phyloP scores from a whole-genome alignment of 2,113 vertebrate species.

The Thinocorus orbignyianus region DNA sequence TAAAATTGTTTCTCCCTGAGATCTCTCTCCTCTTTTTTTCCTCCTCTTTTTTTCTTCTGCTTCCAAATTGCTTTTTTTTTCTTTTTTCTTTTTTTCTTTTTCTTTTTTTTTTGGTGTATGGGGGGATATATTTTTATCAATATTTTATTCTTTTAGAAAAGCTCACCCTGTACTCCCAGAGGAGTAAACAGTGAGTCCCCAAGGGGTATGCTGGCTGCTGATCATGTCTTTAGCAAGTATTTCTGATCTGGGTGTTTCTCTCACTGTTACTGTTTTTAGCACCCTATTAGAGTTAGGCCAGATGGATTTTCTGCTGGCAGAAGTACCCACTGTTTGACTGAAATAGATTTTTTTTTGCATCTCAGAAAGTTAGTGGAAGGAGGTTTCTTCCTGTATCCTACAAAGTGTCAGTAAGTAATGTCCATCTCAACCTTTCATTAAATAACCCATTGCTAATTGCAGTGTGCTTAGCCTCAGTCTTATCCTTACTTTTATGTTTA shows the following conservation, averaged over 20 bases:
- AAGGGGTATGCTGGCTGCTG: neutral
- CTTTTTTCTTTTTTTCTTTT: neutral
- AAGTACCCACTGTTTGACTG: neutral
- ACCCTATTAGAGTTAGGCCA: neutral
- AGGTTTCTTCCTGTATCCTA: neutral
- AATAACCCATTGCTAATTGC: neutral
- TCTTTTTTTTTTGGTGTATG: no score
- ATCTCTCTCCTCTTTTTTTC: neutral
- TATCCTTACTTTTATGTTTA: neutral
- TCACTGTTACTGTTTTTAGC: neutral
- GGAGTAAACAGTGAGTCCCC: neutral
- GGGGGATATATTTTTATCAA: neutral
- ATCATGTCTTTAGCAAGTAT: neutral
- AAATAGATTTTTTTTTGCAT: neutral
- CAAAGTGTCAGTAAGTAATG: neutral
- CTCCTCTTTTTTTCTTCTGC: neutral
- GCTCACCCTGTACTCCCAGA: neutral
- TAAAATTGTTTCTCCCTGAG: neutral
- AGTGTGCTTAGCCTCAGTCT: neutral
- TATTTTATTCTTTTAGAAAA: neutral
- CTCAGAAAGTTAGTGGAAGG: neutral
- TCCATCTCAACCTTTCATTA: neutral
- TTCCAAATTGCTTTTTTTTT: neutral
- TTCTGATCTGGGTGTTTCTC: neutral
- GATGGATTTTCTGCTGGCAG: conserved; percentile 27